Conservation (phyloP, 1,140 invertebrate species). For the Drosophila kepulauana region DNA sequence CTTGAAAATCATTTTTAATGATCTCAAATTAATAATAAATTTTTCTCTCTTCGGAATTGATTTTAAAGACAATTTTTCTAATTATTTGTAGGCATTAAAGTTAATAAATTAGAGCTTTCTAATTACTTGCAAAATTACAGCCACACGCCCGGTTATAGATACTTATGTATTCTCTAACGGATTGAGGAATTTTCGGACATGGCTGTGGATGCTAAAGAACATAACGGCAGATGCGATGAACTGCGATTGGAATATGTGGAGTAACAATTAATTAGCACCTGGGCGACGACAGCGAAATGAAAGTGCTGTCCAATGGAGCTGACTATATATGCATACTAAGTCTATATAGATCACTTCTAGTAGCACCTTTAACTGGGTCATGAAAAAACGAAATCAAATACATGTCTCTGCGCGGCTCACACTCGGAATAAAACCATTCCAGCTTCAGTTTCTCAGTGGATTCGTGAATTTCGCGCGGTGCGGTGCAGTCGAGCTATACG, state of each 20-base stretch:
- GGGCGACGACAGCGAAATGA: conserved; percentile 67
- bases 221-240: conserved; percentile 60
- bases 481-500: conserved; percentile 34
- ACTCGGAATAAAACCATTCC: conserved; percentile 68
- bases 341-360: conserved; percentile 75
- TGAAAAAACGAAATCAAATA: conserved; percentile 77
- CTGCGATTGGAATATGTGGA: conserved; percentile 59
- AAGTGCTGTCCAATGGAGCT: conserved; percentile 63
- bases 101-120: conserved; percentile 35
- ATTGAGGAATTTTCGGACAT: conserved; percentile 22
- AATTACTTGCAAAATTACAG: conserved; percentile 65
- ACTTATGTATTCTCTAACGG: conserved; percentile 5
- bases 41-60: too few species aligned
- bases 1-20: too few species aligned
- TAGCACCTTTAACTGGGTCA: conserved; percentile 77
- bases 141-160: conserved; percentile 48
- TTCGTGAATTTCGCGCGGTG: conserved; percentile 58
- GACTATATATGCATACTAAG: conserved; percentile 12
- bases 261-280: conserved; percentile 78
- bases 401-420: conserved; percentile 8
- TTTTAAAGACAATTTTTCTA: background rate
- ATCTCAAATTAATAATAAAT: too few species aligned
- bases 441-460: conserved; percentile 39
- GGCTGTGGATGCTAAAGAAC: conserved; percentile 38
- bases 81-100: background rate